Base-by-base conservation (phyloP, 2,888 invertebrate species). In the Agrypnus murinus region DNA sequence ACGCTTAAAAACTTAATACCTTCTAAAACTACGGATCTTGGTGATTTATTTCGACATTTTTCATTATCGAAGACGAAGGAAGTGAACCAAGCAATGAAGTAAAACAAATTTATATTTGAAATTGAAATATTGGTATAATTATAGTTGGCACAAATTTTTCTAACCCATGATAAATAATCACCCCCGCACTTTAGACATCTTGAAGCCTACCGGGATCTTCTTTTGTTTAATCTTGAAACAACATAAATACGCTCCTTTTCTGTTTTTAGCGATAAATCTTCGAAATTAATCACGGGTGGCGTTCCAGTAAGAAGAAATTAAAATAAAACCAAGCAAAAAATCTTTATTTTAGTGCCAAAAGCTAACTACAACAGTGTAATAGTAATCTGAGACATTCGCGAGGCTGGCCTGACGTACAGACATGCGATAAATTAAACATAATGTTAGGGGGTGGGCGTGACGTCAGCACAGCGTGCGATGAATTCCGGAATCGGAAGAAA, bases 391-490 rank as follows among this genome's bases (percentile, higher is more conserved):
- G 71, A 71, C 71, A 71, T 66, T 69, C 73, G 71, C 69, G 69
- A 65, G 77, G 67, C 75, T 74, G 76, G 74, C 77, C 25, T 75
- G 78, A 78, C 78, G 76, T 78, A 79, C 78, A 79, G 79, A 78
- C 80, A 79, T 76, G 78, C 80, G 73, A 81, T 81, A 81, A 81
- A 81, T 81, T 81, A 80, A 79, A 79, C 79, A 79, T 80, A 80
- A 80, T 77, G 80, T 79, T 77, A 73, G 73, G 75, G 77, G 77
- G 77, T 78, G 79, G 79, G 77, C 74, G 77, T 81, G 80, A 80
- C 80, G 81, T 81, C 80, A 79, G 77, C 78, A 74, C 76, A 77
- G 75, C 78, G 78, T 81, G 81, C 72, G 71, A 71, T 76, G 80
- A 81, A 80, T 80, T 75, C 75, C 65, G 74, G 78, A 78, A 69